Base-by-base conservation (phyloP, 2,797 vertebrate species). In the Alca torda region DNA sequence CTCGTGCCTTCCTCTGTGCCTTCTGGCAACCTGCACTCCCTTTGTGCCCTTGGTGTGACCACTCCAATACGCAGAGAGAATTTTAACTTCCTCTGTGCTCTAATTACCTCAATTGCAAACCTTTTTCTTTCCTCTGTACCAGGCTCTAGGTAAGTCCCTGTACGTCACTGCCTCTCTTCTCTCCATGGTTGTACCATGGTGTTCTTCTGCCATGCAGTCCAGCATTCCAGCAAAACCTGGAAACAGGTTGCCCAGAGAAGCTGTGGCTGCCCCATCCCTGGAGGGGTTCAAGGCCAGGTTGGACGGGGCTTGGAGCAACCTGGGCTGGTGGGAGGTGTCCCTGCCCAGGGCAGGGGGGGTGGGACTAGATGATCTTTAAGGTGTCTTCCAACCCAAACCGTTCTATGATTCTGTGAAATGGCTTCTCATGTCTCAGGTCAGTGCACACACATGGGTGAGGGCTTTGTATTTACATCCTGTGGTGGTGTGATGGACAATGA, bases 141-240 rank as follows among this genome's bases (percentile, higher is more conserved):
- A 81, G 56, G 41, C 25, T 77, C 2, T 30, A 9, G 43, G 28
- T 26, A 26, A 57, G n/a, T 18, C 39, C 24, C 35, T 37, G 45
- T 8, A 37, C 2, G 19, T n/a, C 57, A 6, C 48, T 28, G 67
- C n/a, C 28, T 45, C 50, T 60, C 56, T 45, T 33, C 50, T 70
- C 45, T 59, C 20, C 35, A 37, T 0, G 1, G 30, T 37, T 2
- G 1, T 53, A 37, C 45, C 35, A 14, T 3, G 37, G 26, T 70
- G 61, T 33, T 60, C 35, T 23, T 39, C n/a, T 35, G n/a, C 33
- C 48, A 6, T 4, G 13, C 26, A 53, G 11, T 31, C 37, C 74
- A 84, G 21, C 30, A 13, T 41, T 39, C 37, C 60, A 30, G 37
- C 37, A 63, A 63, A 30, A 41, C 17, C 60, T 28, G 37, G 60